Evolutionary conservation across 2,113 vertebrate species (phyloP).

Genomic region (Leptocoma aspasia): DNA sequence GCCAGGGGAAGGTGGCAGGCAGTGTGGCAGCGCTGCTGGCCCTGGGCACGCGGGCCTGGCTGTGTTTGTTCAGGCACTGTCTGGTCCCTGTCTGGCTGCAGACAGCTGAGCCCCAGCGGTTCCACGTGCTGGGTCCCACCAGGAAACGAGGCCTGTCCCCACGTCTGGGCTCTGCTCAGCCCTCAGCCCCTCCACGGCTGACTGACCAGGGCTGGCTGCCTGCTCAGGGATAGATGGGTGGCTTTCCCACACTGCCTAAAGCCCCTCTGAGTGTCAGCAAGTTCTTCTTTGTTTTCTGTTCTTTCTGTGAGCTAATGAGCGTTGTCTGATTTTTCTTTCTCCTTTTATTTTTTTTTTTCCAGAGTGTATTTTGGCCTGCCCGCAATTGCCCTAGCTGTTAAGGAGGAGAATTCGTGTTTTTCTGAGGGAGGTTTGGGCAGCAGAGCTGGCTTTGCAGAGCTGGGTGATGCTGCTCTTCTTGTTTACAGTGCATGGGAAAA

Average conservation of each 20-base stretch:
- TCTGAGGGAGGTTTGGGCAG: background rate
- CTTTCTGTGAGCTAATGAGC: background rate
- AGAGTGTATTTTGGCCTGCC: background rate
- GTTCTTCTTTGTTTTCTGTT: slow-evolving; percentile 28
- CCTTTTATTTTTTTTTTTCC: background rate
- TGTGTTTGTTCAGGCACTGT: background rate
- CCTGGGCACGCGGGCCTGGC: rapidly evolving
- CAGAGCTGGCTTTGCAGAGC: background rate
- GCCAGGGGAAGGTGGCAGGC: too few relatives aligned
- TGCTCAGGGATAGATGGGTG: background rate
- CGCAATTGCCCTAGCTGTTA: background rate
- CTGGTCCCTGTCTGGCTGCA: background rate
- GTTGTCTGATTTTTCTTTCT: background rate
- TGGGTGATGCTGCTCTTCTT: background rate
- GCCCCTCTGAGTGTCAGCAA: background rate
- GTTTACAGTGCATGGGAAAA: rapidly evolving
- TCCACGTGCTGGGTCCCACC: background rate
- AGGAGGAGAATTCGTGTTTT: background rate
- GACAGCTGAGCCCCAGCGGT: rapidly evolving
- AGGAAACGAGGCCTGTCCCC: background rate
- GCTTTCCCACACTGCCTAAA: background rate
- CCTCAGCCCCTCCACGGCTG: background rate
- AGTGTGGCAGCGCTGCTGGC: rapidly evolving
- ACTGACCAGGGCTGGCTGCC: background rate
- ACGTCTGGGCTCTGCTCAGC: background rate